phyloP scores from a whole-genome alignment of 2,113 vertebrate genomes.

The Bufo bufo region DNA sequence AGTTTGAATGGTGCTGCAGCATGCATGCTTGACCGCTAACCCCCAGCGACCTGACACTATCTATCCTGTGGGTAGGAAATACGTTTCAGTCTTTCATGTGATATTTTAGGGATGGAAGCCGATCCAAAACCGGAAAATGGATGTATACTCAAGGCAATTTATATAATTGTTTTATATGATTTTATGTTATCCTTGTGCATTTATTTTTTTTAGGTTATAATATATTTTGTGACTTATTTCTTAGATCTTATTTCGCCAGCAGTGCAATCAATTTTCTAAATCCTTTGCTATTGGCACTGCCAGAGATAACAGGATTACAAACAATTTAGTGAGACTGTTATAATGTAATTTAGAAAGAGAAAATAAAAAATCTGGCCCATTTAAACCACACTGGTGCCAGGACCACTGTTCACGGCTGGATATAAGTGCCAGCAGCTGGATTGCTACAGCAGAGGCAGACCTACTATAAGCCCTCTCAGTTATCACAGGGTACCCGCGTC shows the following conservation, averaged over 20 bases:
- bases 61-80: no score
- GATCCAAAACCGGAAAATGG: no score
- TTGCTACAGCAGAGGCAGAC: neutral
- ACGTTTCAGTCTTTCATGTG: no score
- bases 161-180: no score
- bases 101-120: no score
- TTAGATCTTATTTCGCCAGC: neutral
- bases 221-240: no score
- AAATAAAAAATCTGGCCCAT: neutral
- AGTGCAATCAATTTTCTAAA: neutral
- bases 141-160: no score
- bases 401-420: neutral
- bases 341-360: constrained; percentile 3
- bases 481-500: neutral
- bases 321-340: constrained; percentile 15
- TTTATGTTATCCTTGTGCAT: neutral
- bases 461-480: constrained; percentile 2
- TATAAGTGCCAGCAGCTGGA: neutral
- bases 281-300: neutral
- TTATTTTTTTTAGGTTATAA: no score
- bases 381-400: neutral
- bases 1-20: no score
- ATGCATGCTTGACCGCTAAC: no score
- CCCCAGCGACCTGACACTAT: no score
- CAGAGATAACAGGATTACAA: neutral